Base-by-base conservation (phyloP, 2,797 vertebrate species). In the Carduelis carduelis region DNA sequence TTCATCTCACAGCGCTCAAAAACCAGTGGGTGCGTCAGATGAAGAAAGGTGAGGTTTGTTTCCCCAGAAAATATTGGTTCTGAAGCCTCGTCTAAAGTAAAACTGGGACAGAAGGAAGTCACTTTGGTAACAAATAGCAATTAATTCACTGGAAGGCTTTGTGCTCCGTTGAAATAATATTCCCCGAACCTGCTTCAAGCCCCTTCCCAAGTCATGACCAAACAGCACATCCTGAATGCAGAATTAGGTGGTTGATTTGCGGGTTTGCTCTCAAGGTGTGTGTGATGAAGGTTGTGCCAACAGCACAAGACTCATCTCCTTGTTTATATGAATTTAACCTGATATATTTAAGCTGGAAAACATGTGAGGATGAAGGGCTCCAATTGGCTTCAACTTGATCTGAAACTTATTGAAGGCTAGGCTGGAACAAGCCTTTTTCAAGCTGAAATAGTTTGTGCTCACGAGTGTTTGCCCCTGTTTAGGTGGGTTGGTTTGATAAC, bases 381-480 rank as follows among this genome's bases (percentile, higher is more conserved):
- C 26, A 2, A 30, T 83, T 63, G 1, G 7, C 32, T 71, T 81
- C 46, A 18, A 2, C 64, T 46, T 30, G 47, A 60, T 8, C 34
- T 13, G 78, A 34, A 90, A 26, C 14, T 1, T 64, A 6, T 59
- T 80, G 37, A 74, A 63, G 56, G 32, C 52, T 11, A 83, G 74
- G 57, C 41, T 88, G 92, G 37, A 63, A n/a, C 12, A 27, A 92
- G 22, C 16, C n/a, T 27, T 76, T 72, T 74, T 41, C 21, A 37
- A 63, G 11, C 11, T 3, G 14, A 20, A 46, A 20, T 16, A 37
- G 16, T 23, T 43, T 1, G 1, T 56, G 23, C 32, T 82, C 35
- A 16, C 0, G 2, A 53, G 47, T 2, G 16, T 74, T 84, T 56
- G 32, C 21, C 37, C 39, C 43, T 0, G 0, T 65, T 50, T 21